Percentiles rank a stretch among this genome's conserved stretches.
phyloP scores from a whole-genome alignment of 2,888 invertebrate species.

The Eupithecia pulchellata region DNA sequence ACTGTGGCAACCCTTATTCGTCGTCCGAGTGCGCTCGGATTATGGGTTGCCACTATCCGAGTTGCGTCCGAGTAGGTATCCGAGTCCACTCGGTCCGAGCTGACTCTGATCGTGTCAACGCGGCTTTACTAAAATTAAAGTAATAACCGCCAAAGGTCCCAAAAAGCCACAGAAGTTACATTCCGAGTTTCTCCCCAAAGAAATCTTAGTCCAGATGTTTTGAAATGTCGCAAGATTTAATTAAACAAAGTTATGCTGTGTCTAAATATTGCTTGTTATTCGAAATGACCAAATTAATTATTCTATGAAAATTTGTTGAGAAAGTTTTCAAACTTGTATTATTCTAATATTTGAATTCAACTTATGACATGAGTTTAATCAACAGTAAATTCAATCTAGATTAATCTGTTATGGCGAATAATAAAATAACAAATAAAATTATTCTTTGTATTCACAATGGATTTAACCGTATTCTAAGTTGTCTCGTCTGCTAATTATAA shows the following conservation, averaged over 20 bases:
- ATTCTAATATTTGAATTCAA: constrained; percentile 1
- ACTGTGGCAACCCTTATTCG: too few relatives aligned
- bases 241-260: constrained; percentile 65
- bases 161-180: constrained; percentile 55
- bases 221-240: constrained; percentile 71
- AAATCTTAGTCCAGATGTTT: constrained; percentile 64
- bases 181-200: constrained; percentile 47
- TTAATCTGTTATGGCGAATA: not conserved
- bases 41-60: too few relatives aligned
- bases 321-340: not conserved
- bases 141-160: constrained; percentile 43
- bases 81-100: too few relatives aligned
- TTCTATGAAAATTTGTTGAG: not conserved
- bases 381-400: not conserved
- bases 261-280: constrained; percentile 57
- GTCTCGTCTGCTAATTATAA: too few relatives aligned
- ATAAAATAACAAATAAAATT: too few relatives aligned
- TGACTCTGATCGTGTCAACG: too few relatives aligned
- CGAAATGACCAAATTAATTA: constrained; percentile 26
- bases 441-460: too few relatives aligned
- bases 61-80: too few relatives aligned
- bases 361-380: not conserved
- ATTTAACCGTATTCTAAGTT: too few relatives aligned
- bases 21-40: too few relatives aligned
- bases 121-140: constrained; percentile 33